A percentile compares a stretch with the other conserved stretches of the same genome.
phyloP scores from a whole-genome alignment of 2,888 invertebrate species.

The Trichogramma dendrolimi region DNA sequence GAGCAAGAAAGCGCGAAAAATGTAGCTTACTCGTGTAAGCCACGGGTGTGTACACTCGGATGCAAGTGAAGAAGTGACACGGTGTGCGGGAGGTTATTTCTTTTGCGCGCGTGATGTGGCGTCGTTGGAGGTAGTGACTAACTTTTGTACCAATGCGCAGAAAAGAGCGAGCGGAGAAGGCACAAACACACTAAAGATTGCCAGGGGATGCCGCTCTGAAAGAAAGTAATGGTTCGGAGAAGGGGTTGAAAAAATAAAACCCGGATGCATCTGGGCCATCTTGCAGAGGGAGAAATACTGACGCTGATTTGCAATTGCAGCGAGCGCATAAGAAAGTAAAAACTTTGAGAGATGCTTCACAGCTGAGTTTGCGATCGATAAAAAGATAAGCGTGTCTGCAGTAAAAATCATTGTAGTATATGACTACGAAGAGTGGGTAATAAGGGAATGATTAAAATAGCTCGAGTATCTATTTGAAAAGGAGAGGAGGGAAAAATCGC shows the following conservation, averaged over 20 bases:
- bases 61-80: background rate
- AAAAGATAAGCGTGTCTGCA: no score
- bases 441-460: constrained; percentile 22
- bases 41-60: no score
- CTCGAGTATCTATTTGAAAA: constrained; percentile 28
- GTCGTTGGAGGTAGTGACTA: background rate
- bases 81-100: background rate
- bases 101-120: background rate
- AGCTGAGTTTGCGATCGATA: no score
- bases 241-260: no score
- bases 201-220: background rate
- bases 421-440: no score
- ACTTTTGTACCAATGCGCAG: constrained; percentile 18
- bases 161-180: constrained; percentile 14
- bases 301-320: background rate
- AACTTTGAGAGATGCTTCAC: no score
- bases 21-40: no score
- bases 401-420: no score
- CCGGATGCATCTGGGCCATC: background rate
- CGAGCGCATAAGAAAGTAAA: background rate
- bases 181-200: constrained; percentile 3
- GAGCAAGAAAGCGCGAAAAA: no score
- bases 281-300: constrained; percentile 1
- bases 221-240: background rate
- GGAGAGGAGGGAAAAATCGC: background rate